Base-by-base conservation (phyloP, 2,888 invertebrate species). In the Orchesella flavescens region DNA sequence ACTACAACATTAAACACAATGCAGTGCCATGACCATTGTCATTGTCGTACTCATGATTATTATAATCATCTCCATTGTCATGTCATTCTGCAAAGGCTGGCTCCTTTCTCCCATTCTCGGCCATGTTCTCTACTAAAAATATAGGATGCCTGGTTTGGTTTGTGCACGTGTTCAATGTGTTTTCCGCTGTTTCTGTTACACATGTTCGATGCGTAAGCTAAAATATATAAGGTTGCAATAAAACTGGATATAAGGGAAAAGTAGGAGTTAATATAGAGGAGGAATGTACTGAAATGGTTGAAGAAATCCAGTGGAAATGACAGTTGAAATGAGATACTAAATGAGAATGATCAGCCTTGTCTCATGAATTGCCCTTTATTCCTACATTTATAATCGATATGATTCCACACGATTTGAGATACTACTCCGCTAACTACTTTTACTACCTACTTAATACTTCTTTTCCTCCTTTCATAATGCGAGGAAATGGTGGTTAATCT, bases 271-370 rank as follows among this genome's bases (percentile, higher is more conserved):
- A 59, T 21, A 59, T 13, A 59, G 59, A 19, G 17, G 15, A n/a
- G 23, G 23, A 12, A 21, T 1, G 65, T 65, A 13, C 24, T 15
- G 34, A 15, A 65, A 65, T 34, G 65, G n/a, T 2, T 23, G 21
- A 49, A 69, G 69, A 69, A 69, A 69, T 69, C 53, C 69, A 69
- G 69, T 69, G 69, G 69, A 69, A 69, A 69, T 69, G 69, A 69
- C 69, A 69, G 69, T 24, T 49, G 21, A 69, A 69, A 69, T 69
- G 69, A 69, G 69, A 46, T 69, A 49, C 69, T 69, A 69, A 69
- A 69, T 69, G 69, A 23, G 69, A 69, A 69, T 69, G 49, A 69
- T 69, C 69, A 49, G 49, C 49, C 53, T 66, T 17, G 66, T 66
- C 57, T 57, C 10, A 9, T 2, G 13, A 69, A 69, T 69, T 69